Evolutionary conservation across 2,797 vertebrate genomes (phyloP), one percentile per base, ranked within the genome.

Genomic region (Sphenopsis melanotis): DNA sequence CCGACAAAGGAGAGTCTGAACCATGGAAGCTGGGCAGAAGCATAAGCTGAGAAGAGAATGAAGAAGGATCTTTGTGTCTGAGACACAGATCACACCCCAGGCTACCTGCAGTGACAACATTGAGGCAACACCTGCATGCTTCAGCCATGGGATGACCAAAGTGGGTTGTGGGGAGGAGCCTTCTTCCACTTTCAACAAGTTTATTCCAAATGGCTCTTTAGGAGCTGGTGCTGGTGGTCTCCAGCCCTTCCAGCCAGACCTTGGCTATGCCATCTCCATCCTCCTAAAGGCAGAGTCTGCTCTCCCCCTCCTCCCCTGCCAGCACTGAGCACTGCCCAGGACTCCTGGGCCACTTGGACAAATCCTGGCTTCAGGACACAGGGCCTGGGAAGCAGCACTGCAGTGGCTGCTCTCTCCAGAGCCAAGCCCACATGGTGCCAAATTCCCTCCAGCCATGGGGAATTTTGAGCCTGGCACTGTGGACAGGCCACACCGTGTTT

Each of bases 181-280:
- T 37, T 14, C 65, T 64, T 49, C 66, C 64, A 17, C 13, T 82
- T 41, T 36, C 1, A 11, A 0, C 9, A 12, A 23, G 5, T 57
- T 82, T 44, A 53, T 53, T 83, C 61, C 68, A 60, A 70, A 39
- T 3, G 23, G 24, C 22, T 85, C 50, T 61, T 80, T 4, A 34
- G 41, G 63, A 59, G 27, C n/a, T 37, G 0, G 16, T 49, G 23
- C 42, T 81, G 65, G 30, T 34, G 56, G 11, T 11, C 32, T 57
- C 32, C 84, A 93, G 60, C 74, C 70, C 36, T n/a, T 61, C 39
- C 88, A 93, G 65, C 20, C 70, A 72, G 42, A 21, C 13, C 56
- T 11, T 37, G 32, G 52, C 94, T 77, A 11, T 24, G 63, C 46
- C 75, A 47, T 5, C 65, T 81, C 60, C 60, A 49, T 17, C 50